A percentile compares a stretch with the other conserved stretches of the same genome.
Evolutionary conservation across 2,888 invertebrate genomes (phyloP).

Genomic region (Pegoplata infirma): DNA sequence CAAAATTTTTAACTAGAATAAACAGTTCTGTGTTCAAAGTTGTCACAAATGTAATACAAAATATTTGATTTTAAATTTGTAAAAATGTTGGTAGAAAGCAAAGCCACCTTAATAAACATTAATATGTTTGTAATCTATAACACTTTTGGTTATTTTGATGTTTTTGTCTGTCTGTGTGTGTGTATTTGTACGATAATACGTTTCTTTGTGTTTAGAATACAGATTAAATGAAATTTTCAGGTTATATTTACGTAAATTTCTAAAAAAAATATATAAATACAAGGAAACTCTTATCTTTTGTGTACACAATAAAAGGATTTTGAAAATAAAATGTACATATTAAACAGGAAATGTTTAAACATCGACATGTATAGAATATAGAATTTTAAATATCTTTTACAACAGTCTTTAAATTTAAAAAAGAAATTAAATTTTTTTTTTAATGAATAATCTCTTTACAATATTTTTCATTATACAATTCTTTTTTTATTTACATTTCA

Average conservation of each 20-base stretch:
- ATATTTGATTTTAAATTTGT: no score
- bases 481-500: slow-evolving; percentile 3
- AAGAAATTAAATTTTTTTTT: not conserved
- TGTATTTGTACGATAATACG: not conserved
- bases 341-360: not conserved
- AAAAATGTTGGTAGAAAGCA: no score
- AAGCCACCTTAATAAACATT: no score
- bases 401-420: not conserved
- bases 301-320: not conserved
- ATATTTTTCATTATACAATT: slow-evolving; percentile 14
- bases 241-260: slow-evolving; percentile 4
- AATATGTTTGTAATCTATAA: no score
- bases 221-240: slow-evolving; percentile 10
- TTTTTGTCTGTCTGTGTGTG: not conserved
- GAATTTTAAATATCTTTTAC: no score
- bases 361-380: no score
- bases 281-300: slow-evolving; percentile 1
- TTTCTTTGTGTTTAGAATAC: not conserved
- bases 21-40: no score
- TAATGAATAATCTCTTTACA: not conserved
- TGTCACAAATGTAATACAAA: no score
- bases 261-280: not conserved
- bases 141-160: no score
- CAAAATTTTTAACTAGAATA: no score
- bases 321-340: not conserved